Base-by-base conservation (phyloP, 2,113 vertebrate genomes). In the Psilopsiagon aurifrons region DNA sequence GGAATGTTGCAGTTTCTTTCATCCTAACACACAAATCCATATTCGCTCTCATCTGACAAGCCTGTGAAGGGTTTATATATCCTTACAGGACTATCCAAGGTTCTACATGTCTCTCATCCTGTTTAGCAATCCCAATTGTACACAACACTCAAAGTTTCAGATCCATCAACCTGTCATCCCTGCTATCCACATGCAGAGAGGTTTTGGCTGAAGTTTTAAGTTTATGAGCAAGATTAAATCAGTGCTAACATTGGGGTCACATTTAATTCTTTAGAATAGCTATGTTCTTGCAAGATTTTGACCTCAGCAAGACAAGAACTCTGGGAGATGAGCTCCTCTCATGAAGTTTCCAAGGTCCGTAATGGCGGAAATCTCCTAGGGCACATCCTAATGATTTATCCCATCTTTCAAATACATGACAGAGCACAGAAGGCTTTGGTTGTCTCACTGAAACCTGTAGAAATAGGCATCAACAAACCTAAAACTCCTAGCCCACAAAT, bases 161-260 rank as follows among this genome's bases (percentile, higher is more conserved):
- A 96, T 96, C 71, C 90, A 94, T 92, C 95, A 95, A 95, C 73
- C 83, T 96, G 84, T 93, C 88, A 90, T 60, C 94, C 76, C 83
- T 68, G 54, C 51, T 83, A 41, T 71, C 86, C 6, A 0, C 66
- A 78, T 69, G 88, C 33, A 88, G 55, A 95, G 62, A 63, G 64
- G 41, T 88, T 96, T 92, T 95, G 95, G 88, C 83, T 95, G 1
- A 0, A 84, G 83, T 35, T 68, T 55, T 77, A 88, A 78, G 93
- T 69, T 90, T 94, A 92, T 81, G 64, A 90, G 83, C 52, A 81
- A 93, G 95, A 88, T 88, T 93, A 94, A 93, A 95, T 92, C 93
- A 88, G 79, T 83, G 88, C 73, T 96, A 94, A 90, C 83, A 94
- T 86, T 10, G 4, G 73, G 88, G 94, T 96, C 90, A 69, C 79